Percentiles rank a stretch among this genome's conserved stretches.
phyloP scores from a whole-genome alignment of 2,888 invertebrate genomes.

The Pammene fasciana region DNA sequence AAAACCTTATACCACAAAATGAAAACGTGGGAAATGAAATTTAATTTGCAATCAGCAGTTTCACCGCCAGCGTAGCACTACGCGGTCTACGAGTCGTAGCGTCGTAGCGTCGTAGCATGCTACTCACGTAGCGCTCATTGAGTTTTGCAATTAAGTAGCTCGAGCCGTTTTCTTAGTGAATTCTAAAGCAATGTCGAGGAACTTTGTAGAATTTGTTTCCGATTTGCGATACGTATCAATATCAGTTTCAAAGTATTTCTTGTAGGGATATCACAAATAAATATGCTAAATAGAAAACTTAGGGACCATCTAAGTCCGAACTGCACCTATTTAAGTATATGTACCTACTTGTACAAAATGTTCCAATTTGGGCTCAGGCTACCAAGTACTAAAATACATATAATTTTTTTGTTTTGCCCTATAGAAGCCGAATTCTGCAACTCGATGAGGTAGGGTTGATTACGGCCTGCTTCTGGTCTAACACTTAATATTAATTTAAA shows the following conservation, averaged over 20 bases:
- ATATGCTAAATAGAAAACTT: background rate
- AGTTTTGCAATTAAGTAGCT: conserved; percentile 26
- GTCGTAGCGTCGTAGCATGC: conserved; percentile 18
- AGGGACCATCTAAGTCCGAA: background rate
- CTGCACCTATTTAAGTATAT: too few relatives aligned
- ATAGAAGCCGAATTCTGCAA: too few relatives aligned
- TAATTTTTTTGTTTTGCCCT: too few relatives aligned
- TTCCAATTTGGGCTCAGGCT: too few relatives aligned
- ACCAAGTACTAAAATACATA: too few relatives aligned
- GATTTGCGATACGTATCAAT: conserved; percentile 2
- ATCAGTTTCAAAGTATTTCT: background rate
- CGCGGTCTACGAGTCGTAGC: background rate
- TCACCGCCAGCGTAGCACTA: conserved; percentile 21
- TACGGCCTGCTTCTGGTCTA: too few relatives aligned
- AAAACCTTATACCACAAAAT: too few relatives aligned
- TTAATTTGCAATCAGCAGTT: conserved; percentile 27
- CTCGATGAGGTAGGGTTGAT: too few relatives aligned
- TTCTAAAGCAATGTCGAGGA: conserved; percentile 3
- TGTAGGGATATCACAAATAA: background rate
- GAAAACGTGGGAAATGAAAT: conserved; percentile 13
- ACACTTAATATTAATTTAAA: too few relatives aligned
- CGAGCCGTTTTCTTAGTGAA: conserved; percentile 19
- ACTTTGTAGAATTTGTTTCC: background rate
- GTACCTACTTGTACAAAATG: too few relatives aligned
- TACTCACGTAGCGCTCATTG: conserved; percentile 30